Evolutionary conservation across 2,113 vertebrate genomes (phyloP).

Genomic region (Elaphurus davidianus): DNA sequence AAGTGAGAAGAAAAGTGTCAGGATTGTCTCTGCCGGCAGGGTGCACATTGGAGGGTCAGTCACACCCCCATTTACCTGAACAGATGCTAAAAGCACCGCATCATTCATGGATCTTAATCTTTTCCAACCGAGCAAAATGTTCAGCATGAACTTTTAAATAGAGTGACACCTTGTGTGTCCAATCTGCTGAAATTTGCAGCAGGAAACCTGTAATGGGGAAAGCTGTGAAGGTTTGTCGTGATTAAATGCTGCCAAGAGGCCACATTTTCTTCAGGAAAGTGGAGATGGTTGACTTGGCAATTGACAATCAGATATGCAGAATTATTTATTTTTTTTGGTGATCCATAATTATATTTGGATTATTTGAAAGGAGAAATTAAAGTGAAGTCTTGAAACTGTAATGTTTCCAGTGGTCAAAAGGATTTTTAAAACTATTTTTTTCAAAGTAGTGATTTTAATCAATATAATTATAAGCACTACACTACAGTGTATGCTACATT

Average conservation of each 20-base stretch:
- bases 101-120: not conserved
- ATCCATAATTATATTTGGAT: not conserved
- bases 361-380: not conserved
- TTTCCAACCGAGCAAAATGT: constrained; percentile 6
- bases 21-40: not conserved
- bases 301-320: not conserved
- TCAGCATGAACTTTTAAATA: constrained; percentile 29
- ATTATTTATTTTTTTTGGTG: not conserved
- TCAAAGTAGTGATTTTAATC: not conserved
- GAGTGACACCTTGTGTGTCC: not conserved
- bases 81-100: not conserved
- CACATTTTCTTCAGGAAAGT: not conserved
- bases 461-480: not conserved
- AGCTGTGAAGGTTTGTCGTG: not conserved
- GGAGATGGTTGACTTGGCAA: not conserved
- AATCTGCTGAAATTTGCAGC: not conserved
- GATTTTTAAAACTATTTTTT: not conserved
- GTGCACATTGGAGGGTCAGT: not conserved
- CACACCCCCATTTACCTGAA: not conserved
- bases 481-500: not conserved
- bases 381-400: not conserved
- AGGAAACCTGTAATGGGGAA: not conserved
- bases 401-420: not conserved
- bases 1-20: fast-evolving
- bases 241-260: not conserved